Evolutionary conservation across 2,113 vertebrate genomes (phyloP).

Genomic region (Nibea albiflora): DNA sequence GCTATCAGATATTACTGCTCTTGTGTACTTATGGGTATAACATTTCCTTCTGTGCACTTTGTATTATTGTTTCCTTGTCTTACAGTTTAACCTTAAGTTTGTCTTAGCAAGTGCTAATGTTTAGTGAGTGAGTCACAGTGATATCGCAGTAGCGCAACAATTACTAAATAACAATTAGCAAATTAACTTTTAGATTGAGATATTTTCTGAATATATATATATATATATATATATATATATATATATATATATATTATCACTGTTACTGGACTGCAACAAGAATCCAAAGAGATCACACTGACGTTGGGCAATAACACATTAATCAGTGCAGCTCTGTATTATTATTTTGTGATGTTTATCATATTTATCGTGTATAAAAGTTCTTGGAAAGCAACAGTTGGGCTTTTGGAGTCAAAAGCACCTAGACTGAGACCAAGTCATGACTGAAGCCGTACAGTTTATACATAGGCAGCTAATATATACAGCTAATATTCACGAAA

Average conservation of each 20-base stretch:
- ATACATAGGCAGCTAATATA: too few species aligned
- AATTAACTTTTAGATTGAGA: neutral
- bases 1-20: neutral
- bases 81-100: neutral
- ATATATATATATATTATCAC: too few species aligned
- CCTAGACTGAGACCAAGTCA: too few species aligned
- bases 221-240: too few species aligned
- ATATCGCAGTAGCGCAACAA: neutral
- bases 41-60: constrained; percentile 10
- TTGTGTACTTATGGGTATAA: neutral
- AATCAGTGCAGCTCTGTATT: neutral
- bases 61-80: neutral
- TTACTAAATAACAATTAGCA: neutral
- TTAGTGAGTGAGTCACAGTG: neutral
- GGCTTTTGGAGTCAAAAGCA: neutral
- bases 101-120: neutral
- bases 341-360: neutral
- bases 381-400: too few species aligned
- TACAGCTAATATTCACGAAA: too few species aligned
- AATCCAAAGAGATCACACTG: neutral
- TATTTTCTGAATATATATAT: too few species aligned
- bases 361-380: neutral
- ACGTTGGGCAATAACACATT: neutral
- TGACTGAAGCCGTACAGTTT: too few species aligned
- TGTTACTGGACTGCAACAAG: neutral